A percentile compares a stretch with the other conserved stretches of the same genome.
Conservation (phyloP, 2,113 vertebrate species). For the Syngnathoides biaculeatus region DNA sequence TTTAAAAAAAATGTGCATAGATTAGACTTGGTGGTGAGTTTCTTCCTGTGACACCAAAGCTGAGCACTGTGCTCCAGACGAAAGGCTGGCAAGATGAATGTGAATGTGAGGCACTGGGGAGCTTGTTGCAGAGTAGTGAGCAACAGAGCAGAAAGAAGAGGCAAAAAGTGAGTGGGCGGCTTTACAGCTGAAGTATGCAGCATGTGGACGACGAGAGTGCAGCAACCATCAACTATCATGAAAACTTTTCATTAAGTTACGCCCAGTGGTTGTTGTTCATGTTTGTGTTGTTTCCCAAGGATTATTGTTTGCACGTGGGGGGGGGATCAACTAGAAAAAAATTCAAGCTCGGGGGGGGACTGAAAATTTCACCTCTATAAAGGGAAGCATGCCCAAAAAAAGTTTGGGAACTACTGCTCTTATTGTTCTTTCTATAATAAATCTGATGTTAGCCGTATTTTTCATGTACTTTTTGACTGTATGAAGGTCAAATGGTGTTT, state of each 20-base stretch:
- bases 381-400: no score
- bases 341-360: no score
- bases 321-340: no score
- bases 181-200: slow-evolving; percentile 21
- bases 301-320: no score
- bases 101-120: slow-evolving; percentile 20
- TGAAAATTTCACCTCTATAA: no score
- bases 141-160: slow-evolving; percentile 37
- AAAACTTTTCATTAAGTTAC: no score
- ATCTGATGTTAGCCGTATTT: slow-evolving; percentile 43
- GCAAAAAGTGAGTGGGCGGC: slow-evolving; percentile 50
- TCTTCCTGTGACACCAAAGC: slow-evolving; percentile 20
- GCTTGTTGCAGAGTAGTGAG: slow-evolving; percentile 23
- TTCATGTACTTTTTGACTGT: neutral
- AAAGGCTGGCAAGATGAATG: slow-evolving; percentile 24
- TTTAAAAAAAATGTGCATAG: neutral
- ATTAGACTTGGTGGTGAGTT: neutral
- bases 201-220: slow-evolving; percentile 25
- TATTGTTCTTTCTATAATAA: slow-evolving; percentile 17
- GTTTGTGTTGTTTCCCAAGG: no score
- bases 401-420: no score
- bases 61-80: slow-evolving; percentile 18
- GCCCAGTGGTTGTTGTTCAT: no score
- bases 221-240: no score
- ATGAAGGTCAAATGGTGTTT: no score